A percentile compares a stretch with the other conserved stretches of the same genome.
phyloP scores from a whole-genome alignment of 2,888 invertebrate species.

The Phyllotreta cruciferae region DNA sequence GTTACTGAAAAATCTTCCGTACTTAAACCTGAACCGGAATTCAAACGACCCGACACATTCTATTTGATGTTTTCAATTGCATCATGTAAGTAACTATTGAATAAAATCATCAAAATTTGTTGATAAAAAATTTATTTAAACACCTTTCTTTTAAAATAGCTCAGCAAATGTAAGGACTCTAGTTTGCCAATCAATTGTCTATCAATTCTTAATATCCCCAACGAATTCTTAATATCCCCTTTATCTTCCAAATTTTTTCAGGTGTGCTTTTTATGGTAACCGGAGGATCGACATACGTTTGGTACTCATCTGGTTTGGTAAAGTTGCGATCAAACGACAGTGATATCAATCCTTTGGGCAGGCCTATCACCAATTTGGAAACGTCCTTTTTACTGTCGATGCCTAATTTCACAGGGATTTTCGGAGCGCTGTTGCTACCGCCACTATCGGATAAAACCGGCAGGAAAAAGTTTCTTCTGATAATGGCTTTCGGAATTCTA shows the following conservation, averaged over 20 bases:
- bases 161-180: not conserved
- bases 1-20: not conserved
- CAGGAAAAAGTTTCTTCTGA: constrained; percentile 70
- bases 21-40: not conserved
- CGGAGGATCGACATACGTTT: constrained; percentile 26
- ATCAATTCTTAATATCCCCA: too few species aligned
- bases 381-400: constrained; percentile 39
- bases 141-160: not conserved
- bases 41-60: constrained; percentile 3
- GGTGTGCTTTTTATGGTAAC: constrained; percentile 4
- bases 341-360: constrained; percentile 37
- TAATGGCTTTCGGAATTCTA: constrained; percentile 69
- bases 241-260: constrained; percentile 3
- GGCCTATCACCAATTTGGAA: constrained; percentile 33
- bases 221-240: not conserved
- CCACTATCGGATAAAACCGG: constrained; percentile 56
- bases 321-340: constrained; percentile 33
- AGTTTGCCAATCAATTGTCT: too few species aligned
- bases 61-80: constrained; percentile 5
- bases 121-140: not conserved
- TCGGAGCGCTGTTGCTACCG: constrained; percentile 37
- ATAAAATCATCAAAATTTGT: not conserved
- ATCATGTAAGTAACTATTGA: not conserved
- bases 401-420: constrained; percentile 28
- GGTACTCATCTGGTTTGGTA: constrained; percentile 44